These are phyloP conservation scores for Diaprepes abbreviatus DNA, from an alignment of 2,888 invertebrate genomes.

Conservation along the genomic window DNA sequence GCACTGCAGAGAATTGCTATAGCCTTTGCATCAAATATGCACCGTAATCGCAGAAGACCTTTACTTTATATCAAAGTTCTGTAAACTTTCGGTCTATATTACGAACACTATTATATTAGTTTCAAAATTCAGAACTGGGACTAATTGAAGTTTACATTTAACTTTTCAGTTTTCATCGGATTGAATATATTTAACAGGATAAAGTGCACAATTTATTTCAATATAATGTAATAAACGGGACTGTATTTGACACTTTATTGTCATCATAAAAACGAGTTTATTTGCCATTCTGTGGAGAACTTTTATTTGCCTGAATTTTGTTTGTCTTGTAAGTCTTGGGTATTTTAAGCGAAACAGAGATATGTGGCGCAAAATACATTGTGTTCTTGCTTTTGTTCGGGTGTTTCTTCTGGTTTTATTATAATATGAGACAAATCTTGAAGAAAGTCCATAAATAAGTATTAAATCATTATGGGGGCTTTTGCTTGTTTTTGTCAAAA, in stretches of 20 bases:
- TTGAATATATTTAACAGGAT: not conserved
- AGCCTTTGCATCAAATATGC: too few relatives aligned
- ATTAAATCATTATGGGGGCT: too few relatives aligned
- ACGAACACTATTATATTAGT: too few relatives aligned
- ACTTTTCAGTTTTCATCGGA: not conserved
- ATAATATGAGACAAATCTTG: not conserved
- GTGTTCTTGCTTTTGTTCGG: slow-evolving; percentile 4
- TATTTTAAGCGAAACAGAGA: not conserved
- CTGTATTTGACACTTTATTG: slow-evolving; percentile 4
- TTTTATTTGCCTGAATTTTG: not conserved
- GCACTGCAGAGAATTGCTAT: too few relatives aligned
- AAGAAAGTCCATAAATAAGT: too few relatives aligned
- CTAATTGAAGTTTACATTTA: not conserved
- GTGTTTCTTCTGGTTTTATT: slow-evolving; percentile 7
- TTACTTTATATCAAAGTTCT: too few relatives aligned
- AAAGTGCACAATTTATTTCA: not conserved
- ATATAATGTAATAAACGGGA: not conserved
- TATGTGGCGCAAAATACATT: slow-evolving; percentile 1
- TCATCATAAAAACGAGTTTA: slow-evolving; percentile 2
- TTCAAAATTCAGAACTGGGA: not conserved
- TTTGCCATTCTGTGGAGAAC: not conserved
- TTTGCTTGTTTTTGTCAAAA: too few relatives aligned
- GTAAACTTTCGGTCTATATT: too few relatives aligned
- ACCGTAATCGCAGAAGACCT: too few relatives aligned
- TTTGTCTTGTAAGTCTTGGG: slow-evolving; percentile 2